A percentile compares a stretch with the other conserved stretches of the same genome.
Evolutionary conservation across 2,888 invertebrate genomes (phyloP).

Genomic region (Yponomeuta evonymella): DNA sequence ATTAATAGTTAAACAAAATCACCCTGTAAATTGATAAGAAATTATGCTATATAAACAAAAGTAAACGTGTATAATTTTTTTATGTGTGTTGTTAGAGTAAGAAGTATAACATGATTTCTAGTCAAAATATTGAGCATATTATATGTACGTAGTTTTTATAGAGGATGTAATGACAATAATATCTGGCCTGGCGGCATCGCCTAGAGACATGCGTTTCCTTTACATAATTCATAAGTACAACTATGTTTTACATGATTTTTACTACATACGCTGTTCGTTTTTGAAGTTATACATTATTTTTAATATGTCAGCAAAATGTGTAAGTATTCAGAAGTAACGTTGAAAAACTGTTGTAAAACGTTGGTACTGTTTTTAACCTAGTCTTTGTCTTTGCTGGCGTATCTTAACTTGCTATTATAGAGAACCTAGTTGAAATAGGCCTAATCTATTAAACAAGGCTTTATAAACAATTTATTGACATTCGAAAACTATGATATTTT

Average conservation of each 20-base stretch:
- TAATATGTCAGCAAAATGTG: background rate
- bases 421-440: background rate
- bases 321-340: background rate
- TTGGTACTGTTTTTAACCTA: background rate
- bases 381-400: background rate
- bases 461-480: background rate
- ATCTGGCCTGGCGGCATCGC: slow-evolving; percentile 53
- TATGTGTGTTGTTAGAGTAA: slow-evolving; percentile 70
- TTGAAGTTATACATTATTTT: background rate
- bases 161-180: slow-evolving; percentile 74
- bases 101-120: slow-evolving; percentile 75
- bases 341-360: background rate
- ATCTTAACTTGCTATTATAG: background rate
- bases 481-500: background rate
- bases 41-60: slow-evolving; percentile 59
- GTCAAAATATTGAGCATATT: slow-evolving; percentile 76
- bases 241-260: slow-evolving; percentile 6
- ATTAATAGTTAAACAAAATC: slow-evolving; percentile 46
- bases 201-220: slow-evolving; percentile 38
- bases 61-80: slow-evolving; percentile 55
- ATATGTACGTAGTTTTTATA: slow-evolving; percentile 62
- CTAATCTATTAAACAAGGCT: background rate
- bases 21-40: slow-evolving; percentile 64
- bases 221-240: slow-evolving; percentile 39
- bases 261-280: background rate